Base-by-base conservation (phyloP, 2,113 vertebrate species). In the Limanda limanda region DNA sequence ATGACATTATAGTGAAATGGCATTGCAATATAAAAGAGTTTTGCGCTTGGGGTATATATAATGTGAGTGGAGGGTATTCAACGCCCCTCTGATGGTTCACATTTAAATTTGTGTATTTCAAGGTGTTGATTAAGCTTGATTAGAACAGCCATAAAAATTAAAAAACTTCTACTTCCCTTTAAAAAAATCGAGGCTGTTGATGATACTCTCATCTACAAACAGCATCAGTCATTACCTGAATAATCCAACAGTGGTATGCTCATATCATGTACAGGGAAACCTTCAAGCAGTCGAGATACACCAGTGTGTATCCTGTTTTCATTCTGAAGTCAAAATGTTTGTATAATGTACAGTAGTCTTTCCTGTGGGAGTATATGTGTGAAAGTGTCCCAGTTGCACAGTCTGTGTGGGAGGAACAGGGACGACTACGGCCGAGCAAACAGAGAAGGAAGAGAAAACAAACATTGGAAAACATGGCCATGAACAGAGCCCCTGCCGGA, bases 341-440 rank as follows among this genome's bases (percentile, higher is more conserved):
- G 84, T 84, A 52, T 89, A 90, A 88, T 83, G 68, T 77, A 81
- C 79, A 84, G 77, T 82, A 80, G 2, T 48, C 71, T 72, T 91
- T 92, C 89, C 86, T 90, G 82, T 89, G 86, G 76, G 91, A 87
- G 76, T 86, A 74, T 90, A 91, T 87, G 91, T 89, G 91, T 90
- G 81, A 91, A 90, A 91, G 86, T 86, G 86, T 85, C 78, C 89
- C 65, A 78, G 84, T 78, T 88, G 82, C 71, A 75, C 74, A 73
- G 81, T 78, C 66, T 68, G 71, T 24, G 74, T 82, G 79, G 83
- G 78, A 83, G 80, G 83, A 86, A 87, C 71, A 85, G 82, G 86
- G 81, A 85, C 11, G 62, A 86, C 77, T 88, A 68, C 58, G 73
- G 58, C 77, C 85, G 57, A 83, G 77, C 82, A 91, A 94, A 92